Base-by-base conservation (phyloP, 2,797 vertebrate genomes). In the Sphenodon punctatus region DNA sequence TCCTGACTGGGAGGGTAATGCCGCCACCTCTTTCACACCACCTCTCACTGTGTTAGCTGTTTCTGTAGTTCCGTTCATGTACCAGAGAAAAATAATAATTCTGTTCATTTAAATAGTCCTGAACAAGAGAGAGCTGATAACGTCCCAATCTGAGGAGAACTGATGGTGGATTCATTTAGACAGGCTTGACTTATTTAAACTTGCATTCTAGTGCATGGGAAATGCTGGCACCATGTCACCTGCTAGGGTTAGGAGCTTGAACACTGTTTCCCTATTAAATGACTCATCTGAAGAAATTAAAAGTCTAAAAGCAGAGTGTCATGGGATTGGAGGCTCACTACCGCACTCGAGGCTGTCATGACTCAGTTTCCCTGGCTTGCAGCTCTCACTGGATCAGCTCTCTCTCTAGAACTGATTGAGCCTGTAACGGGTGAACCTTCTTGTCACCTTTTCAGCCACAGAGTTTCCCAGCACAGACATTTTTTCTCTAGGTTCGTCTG, bases 241-340 rank as follows among this genome's bases (percentile, higher is more conserved):
- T 1, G 38, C 16, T 16, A 61, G 12, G 67, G 80, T 46, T 75
- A 76, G 45, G 4, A 6, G 60, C 60, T 27, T 80, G 80, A 79
- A 65, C 72, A 39, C 27, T 85, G 45, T 75, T 45, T 34, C 30
- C 78, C 84, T 89, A 72, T 25, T 41, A 36, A 71, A 7, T 56
- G 70, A 63, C 36, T 34, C 72, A 5, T 55, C 32, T 76, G 60
- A 82, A 75, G 7, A 69, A 76, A 13, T 12, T 36, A 55, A 63
- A 36, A 51, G 38, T 63, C 70, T 59, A 51, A n/a, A 73, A 75
- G 39, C 39, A 65, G 22, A 48, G 74, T 64, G 20, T 63, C 39
- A 53, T n/a, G n/a, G n/a, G n/a, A n/a, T n/a, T n/a, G n/a, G n/a
- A n/a, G n/a, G n/a, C n/a, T n/a, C n/a, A n/a, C n/a, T n/a, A n/a